Conservation (phyloP, 2,113 vertebrate species). For the Apus apus region DNA sequence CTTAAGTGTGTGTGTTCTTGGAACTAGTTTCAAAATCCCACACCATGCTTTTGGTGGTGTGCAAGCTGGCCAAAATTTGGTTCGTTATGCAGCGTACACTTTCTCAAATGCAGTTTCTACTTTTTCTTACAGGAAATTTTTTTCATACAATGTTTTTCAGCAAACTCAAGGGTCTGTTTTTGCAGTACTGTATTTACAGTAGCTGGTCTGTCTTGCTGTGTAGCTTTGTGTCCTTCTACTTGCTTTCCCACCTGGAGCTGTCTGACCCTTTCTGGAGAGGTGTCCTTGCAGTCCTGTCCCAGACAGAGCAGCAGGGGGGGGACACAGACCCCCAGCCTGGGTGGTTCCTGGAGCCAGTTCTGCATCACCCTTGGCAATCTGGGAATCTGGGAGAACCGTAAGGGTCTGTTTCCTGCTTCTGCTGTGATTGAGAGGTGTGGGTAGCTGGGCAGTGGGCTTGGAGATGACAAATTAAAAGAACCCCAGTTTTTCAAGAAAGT, state of each 20-base stretch:
- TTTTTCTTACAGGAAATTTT: slow-evolving; percentile 71
- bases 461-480: slow-evolving; percentile 48
- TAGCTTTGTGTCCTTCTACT: slow-evolving; percentile 56
- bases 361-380: no score
- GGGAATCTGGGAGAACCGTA: background rate
- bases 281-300: background rate
- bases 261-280: slow-evolving; percentile 15
- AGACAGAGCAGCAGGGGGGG: background rate
- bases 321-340: background rate
- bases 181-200: slow-evolving; percentile 63
- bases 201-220: slow-evolving; percentile 56
- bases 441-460: slow-evolving; percentile 44
- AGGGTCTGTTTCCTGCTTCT: background rate
- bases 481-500: slow-evolving; percentile 70
- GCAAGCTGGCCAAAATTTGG: slow-evolving; percentile 76
- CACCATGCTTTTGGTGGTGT: slow-evolving; percentile 70
- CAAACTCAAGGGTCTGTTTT: slow-evolving; percentile 66
- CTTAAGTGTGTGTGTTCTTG: slow-evolving; percentile 71
- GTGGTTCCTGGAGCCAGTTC: no score
- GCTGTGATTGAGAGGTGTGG: background rate
- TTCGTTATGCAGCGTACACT: slow-evolving; percentile 70
- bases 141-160: slow-evolving; percentile 70
- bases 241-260: background rate
- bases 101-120: slow-evolving; percentile 78
- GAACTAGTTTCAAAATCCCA: slow-evolving; percentile 64